Conservation (phyloP, 2,113 vertebrate genomes). For the Amphilophus citrinellus region DNA sequence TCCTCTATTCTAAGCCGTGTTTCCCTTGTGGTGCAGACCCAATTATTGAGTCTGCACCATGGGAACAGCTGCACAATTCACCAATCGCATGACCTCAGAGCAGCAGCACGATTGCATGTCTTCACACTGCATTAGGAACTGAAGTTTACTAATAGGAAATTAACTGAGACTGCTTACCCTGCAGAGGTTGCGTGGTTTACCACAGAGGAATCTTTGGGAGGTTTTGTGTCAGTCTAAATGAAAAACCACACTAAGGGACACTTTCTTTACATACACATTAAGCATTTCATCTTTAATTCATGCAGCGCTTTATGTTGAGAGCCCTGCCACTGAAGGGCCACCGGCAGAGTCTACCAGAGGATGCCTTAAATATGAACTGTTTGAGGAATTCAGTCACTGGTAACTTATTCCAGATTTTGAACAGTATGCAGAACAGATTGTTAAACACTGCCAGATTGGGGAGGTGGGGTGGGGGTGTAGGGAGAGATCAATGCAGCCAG, state of each 20-base stretch:
- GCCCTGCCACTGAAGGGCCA: neutral
- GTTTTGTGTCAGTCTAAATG: neutral
- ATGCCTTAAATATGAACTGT: conserved; percentile 17
- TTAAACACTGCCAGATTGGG: conserved; percentile 29
- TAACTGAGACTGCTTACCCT: neutral
- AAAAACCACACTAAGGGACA: neutral
- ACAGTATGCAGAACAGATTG: conserved; percentile 46
- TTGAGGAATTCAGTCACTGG: conserved; percentile 30
- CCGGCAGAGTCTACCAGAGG: neutral
- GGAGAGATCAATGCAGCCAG: conserved; percentile 56
- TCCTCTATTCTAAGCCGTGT: conserved; percentile 51
- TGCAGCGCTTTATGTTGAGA: conserved; percentile 4
- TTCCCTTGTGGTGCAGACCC: conserved; percentile 57
- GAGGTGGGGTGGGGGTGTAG: neutral
- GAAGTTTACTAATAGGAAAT: conserved; percentile 19
- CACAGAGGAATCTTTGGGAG: neutral
- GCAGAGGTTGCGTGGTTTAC: neutral
- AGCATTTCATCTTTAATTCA: conserved; percentile 18
- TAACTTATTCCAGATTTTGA: conserved; percentile 44
- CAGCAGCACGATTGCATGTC: conserved; percentile 11
- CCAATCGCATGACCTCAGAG: conserved; percentile 43
- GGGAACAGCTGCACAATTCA: conserved; percentile 52
- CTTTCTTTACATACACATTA: neutral
- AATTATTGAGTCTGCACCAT: conserved; percentile 47
- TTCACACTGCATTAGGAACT: conserved; percentile 30